Evolutionary conservation across 2,113 vertebrate genomes (phyloP), one percentile per base, ranked within the genome.

Genomic region (Xenopus borealis): DNA sequence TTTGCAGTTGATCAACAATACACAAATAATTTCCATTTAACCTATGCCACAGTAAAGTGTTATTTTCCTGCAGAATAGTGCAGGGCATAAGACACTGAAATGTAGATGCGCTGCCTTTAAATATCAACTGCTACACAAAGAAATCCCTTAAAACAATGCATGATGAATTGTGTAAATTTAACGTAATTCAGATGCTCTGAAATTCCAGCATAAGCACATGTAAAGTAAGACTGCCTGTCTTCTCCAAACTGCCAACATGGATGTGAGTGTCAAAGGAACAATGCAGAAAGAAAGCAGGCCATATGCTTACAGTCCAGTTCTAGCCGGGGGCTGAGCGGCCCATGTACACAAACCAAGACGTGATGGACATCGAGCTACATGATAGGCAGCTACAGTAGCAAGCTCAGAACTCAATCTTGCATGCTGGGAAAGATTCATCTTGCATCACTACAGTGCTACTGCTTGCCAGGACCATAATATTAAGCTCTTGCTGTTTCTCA

Each of bases 361-460:
- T 18, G 76, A 78, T 77, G 80, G 77, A 77, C 77, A 27, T 27
- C 3, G 23, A 27, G 23, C 1, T 27, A 27, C 23, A 27, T 27
- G 23, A 27, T 27, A 2, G 23, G 23, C 23, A 27, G 23, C 3
- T 27, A 27, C n/a, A n/a, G 62, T 74, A 11, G 68, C 78, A 81
- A 83, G 75, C 71, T 92, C 93, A 99, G 88, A 99, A 99, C 85
- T 99, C 97, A 0, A 99, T 99, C 92, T 99, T 99, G 94, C 97
- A 99, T 85, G 97, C 97, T 17, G 97, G 95, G 82, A 99, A 99
- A 57, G 96, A 98, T 82, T 99, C 97, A 0, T 99, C 97, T 88
- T 99, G 97, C 97, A 99, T 99, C 78, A 99, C 97, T 19, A 99
- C 97, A 0, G 97, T 99, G 91, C 96, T 99, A 92, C 97, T 99